Evolutionary conservation across 1,140 invertebrate species (phyloP).

Genomic region (Diachasma alloeum): DNA sequence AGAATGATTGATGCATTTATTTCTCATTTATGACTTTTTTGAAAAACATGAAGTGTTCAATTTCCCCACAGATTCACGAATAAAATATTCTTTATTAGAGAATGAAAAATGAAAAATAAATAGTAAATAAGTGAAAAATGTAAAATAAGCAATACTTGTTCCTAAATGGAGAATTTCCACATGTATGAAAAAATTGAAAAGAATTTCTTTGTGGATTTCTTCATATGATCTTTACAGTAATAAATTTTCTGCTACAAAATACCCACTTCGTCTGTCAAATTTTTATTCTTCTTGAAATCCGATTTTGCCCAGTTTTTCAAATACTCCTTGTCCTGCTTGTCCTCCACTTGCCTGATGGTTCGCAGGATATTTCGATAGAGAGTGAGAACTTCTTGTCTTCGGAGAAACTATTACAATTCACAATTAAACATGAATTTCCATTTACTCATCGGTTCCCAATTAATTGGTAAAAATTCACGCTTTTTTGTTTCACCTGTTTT

Average conservation of each 20-base stretch:
- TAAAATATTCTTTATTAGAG: neutral
- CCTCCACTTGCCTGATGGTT: constrained; percentile 72
- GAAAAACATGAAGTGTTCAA: neutral
- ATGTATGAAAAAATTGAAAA: too few relatives aligned
- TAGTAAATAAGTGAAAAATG: too few relatives aligned
- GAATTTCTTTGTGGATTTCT: neutral
- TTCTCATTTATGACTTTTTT: neutral
- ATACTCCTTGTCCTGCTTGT: constrained; percentile 70
- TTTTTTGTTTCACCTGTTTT: constrained; percentile 14
- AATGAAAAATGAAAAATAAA: too few relatives aligned
- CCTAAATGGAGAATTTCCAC: too few relatives aligned
- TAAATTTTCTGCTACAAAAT: neutral
- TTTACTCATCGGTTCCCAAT: neutral
- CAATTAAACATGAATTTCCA: constrained; percentile 77
- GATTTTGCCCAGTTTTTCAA: constrained; percentile 74
- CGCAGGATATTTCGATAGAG: constrained; percentile 77
- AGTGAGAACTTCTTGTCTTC: constrained; percentile 78
- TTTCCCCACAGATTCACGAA: neutral
- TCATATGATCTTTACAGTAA: neutral
- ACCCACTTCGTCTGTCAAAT: constrained; percentile 72
- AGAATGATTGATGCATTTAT: too few relatives aligned
- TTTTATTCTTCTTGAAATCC: constrained; percentile 76
- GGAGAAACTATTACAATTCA: constrained; percentile 74
- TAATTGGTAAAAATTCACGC: neutral
- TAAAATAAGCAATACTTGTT: too few relatives aligned